A percentile compares a stretch with the other conserved stretches of the same genome.
These are phyloP conservation scores for Microtus ochrogaster DNA, from an alignment of 2,113 vertebrate genomes.

Conservation along the genomic window DNA sequence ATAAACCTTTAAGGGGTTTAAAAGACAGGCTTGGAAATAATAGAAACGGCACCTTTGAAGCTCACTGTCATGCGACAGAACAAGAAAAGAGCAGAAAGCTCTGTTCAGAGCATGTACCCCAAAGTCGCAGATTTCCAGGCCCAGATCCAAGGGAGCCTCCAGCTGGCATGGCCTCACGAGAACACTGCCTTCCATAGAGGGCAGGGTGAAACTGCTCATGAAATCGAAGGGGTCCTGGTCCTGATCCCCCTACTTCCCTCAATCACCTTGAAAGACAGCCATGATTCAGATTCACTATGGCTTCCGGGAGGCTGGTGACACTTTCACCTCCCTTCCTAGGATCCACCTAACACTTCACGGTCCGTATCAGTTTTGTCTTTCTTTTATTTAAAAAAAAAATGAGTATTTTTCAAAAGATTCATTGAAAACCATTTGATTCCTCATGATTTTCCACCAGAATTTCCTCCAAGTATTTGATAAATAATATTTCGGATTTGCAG, in stretches of 20 bases:
- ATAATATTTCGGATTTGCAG: neutral
- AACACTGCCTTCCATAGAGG: slow-evolving; percentile 59
- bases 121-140: slow-evolving; percentile 65
- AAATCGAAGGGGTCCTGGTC: slow-evolving; percentile 61
- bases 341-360: neutral
- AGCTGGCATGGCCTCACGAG: slow-evolving; percentile 50
- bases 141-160: slow-evolving; percentile 40
- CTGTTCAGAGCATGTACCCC: neutral
- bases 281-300: neutral
- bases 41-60: slow-evolving; percentile 45
- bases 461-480: slow-evolving; percentile 11
- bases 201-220: slow-evolving; percentile 59
- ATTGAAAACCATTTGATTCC: neutral
- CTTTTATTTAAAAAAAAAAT: neutral
- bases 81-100: slow-evolving; percentile 1
- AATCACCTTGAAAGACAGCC: slow-evolving; percentile 54
- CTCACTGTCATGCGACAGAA: slow-evolving; percentile 55
- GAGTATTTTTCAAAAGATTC: neutral
- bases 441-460: neutral
- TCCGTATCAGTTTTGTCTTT: slow-evolving; percentile 41
- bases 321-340: neutral
- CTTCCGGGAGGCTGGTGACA: neutral
- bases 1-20: slow-evolving; percentile 74
- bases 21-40: slow-evolving; percentile 57
- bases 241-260: slow-evolving; percentile 65